Evolutionary conservation across 2,113 vertebrate species (phyloP).

Genomic region (Mustelus asterias): DNA sequence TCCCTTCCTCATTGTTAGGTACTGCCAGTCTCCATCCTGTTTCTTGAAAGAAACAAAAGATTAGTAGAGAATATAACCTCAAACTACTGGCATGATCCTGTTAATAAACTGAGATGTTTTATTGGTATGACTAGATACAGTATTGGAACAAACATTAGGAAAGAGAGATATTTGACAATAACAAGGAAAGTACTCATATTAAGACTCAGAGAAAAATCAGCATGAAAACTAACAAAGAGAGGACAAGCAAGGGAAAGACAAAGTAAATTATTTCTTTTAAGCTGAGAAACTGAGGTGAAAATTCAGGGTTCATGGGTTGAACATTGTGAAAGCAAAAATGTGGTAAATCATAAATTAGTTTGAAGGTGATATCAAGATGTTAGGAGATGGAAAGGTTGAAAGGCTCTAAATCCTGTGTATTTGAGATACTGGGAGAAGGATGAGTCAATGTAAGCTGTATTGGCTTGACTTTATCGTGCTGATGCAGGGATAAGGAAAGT

Average conservation of each 20-base stretch:
- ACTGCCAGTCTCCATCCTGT: background rate
- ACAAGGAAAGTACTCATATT: background rate
- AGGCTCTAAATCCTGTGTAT: background rate
- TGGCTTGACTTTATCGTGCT: background rate
- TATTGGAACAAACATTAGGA: background rate
- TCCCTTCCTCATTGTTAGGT: background rate
- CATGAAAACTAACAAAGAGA: background rate
- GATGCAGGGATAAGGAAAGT: background rate
- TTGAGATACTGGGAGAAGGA: background rate
- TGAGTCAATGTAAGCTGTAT: background rate
- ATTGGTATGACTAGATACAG: background rate
- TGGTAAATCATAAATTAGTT: background rate
- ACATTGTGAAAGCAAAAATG: background rate
- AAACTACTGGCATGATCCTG: background rate
- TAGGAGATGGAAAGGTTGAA: no score
- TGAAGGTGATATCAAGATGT: background rate
- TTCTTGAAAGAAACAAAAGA: conserved; percentile 3
- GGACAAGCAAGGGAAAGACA: no score
- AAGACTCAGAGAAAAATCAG: background rate
- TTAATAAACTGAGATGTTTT: background rate
- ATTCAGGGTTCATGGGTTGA: background rate
- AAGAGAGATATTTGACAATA: background rate
- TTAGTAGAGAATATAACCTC: background rate
- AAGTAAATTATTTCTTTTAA: background rate
- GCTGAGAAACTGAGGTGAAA: background rate